Conservation (phyloP, 2,888 invertebrate species). For the Meteorus cinctellus region DNA sequence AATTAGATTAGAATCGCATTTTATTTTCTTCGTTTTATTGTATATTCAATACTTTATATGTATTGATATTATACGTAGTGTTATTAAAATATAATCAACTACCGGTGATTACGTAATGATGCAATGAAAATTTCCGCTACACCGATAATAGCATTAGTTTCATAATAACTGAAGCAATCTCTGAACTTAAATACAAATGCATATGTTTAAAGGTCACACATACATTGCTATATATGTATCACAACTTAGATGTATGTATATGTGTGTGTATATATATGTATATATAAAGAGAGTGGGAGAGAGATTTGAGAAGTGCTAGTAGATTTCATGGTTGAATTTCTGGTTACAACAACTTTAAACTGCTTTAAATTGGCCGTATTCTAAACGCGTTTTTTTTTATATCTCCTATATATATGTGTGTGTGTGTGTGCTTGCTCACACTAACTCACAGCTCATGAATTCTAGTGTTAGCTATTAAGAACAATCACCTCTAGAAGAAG, state of each 20-base stretch:
- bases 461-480: background rate
- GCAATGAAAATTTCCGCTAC: constrained; percentile 9
- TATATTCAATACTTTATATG: background rate
- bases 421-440: background rate
- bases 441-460: constrained; percentile 23
- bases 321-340: constrained; percentile 36
- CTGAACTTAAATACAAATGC: background rate
- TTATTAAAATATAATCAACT: constrained; percentile 13
- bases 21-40: background rate
- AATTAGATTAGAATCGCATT: background rate
- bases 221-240: background rate
- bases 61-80: background rate
- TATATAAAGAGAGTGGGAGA: background rate
- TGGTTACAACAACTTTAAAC: constrained; percentile 28
- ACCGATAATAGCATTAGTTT: constrained; percentile 16
- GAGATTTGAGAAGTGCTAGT: background rate
- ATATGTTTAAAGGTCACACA: background rate
- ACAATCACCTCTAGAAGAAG: constrained; percentile 35
- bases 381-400: constrained; percentile 7
- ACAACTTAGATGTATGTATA: background rate
- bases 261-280: background rate
- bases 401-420: background rate
- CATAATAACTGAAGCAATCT: constrained; percentile 19
- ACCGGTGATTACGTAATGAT: constrained; percentile 15
- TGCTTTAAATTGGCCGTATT: constrained; percentile 24